A percentile compares a stretch with the other conserved stretches of the same genome.
Conservation (phyloP, 2,888 invertebrate species). For the Harpalus rufipes region DNA sequence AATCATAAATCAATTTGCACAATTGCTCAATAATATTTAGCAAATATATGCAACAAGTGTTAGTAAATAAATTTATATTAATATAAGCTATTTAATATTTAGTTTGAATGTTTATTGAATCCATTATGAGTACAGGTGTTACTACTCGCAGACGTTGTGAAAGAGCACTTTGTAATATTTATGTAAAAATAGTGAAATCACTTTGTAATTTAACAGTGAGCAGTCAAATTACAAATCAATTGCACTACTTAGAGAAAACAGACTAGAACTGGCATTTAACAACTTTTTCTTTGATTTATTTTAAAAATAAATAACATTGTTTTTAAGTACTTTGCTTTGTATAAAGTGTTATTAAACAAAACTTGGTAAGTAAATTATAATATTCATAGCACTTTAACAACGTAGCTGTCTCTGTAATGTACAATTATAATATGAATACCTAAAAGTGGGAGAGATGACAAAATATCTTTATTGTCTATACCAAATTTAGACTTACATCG, state of each 20-base stretch:
- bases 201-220: conserved; percentile 1
- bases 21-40: conserved; percentile 18
- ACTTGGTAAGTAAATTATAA: too few relatives aligned
- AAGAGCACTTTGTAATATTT: conserved; percentile 41
- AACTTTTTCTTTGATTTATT: background rate
- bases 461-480: too few relatives aligned
- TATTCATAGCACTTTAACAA: too few relatives aligned
- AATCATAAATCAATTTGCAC: background rate
- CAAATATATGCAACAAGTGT: conserved; percentile 14
- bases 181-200: conserved; percentile 46
- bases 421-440: too few relatives aligned
- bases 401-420: too few relatives aligned
- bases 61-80: conserved; percentile 11
- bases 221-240: conserved; percentile 41
- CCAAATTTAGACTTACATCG: too few relatives aligned
- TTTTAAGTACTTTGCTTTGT: background rate
- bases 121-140: conserved; percentile 31
- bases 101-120: conserved; percentile 20
- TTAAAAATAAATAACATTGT: background rate
- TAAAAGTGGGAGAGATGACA: too few relatives aligned
- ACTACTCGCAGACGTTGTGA: background rate
- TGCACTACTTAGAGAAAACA: conserved; percentile 26
- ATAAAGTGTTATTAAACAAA: background rate
- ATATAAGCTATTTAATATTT: background rate
- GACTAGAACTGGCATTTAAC: background rate